Conservation (phyloP, 2,797 vertebrate species). For the Rhodeus uyekii region DNA sequence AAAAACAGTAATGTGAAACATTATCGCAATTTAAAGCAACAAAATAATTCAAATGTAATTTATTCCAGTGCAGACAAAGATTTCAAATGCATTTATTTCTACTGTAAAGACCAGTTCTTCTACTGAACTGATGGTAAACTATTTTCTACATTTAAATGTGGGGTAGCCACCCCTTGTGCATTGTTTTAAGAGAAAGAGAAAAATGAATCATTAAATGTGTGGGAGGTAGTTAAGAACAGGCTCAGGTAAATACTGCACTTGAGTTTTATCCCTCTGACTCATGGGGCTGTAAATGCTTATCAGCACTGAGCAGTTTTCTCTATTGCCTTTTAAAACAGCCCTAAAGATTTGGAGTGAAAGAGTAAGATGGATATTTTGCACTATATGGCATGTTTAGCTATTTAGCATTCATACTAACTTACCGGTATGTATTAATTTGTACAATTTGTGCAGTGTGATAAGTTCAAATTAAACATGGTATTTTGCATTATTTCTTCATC, state of each 20-base stretch:
- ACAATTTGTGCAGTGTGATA: slow-evolving; percentile 62
- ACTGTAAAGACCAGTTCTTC: slow-evolving; percentile 1
- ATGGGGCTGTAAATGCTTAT: slow-evolving; percentile 71
- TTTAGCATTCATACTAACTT: slow-evolving; percentile 25
- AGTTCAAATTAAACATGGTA: slow-evolving; percentile 65
- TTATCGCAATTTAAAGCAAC: background rate
- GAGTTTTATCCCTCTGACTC: slow-evolving; percentile 71
- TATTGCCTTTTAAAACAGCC: slow-evolving; percentile 41
- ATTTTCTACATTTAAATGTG: slow-evolving; percentile 72
- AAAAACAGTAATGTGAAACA: background rate
- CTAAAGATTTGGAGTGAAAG: slow-evolving; percentile 24
- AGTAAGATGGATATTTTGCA: background rate
- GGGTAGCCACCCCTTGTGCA: slow-evolving; percentile 60
- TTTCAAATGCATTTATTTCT: too few relatives aligned
- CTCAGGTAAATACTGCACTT: slow-evolving; percentile 74
- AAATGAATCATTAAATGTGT: slow-evolving; percentile 71
- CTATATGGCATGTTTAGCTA: background rate
- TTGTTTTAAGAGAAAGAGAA: slow-evolving; percentile 65
- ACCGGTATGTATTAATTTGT: slow-evolving; percentile 41
- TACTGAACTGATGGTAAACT: slow-evolving; percentile 57
- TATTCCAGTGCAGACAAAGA: background rate
- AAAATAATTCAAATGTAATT: background rate
- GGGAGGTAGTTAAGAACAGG: slow-evolving; percentile 65
- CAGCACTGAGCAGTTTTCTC: slow-evolving; percentile 41
- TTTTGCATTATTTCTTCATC: slow-evolving; percentile 65